Evolutionary conservation across 2,888 invertebrate species (phyloP).

Genomic region (Acrobasis repandana): DNA sequence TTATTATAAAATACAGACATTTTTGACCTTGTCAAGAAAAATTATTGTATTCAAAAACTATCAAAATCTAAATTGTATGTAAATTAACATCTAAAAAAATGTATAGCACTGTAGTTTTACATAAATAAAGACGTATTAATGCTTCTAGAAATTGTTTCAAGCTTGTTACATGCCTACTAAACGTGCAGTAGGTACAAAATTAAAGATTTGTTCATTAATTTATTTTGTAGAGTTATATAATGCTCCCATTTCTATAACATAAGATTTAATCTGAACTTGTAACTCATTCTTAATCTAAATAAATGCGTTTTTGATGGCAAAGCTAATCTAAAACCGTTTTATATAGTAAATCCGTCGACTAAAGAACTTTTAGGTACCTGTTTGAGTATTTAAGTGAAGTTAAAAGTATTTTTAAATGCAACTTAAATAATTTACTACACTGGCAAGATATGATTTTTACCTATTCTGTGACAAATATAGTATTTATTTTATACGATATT

Average conservation of each 20-base stretch:
- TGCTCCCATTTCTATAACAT: neutral
- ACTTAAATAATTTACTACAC: too few relatives aligned
- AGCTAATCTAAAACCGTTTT: slow-evolving; percentile 7
- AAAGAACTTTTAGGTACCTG: neutral
- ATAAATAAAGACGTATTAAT: too few relatives aligned
- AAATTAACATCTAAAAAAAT: slow-evolving; percentile 6
- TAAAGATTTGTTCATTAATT: neutral
- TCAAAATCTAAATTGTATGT: slow-evolving; percentile 8
- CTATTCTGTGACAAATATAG: too few relatives aligned
- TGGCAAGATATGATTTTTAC: too few relatives aligned
- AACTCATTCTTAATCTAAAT: slow-evolving; percentile 10
- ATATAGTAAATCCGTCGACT: neutral
- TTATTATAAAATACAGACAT: neutral
- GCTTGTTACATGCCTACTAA: too few relatives aligned
- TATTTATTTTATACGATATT: too few relatives aligned
- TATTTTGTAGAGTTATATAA: neutral
- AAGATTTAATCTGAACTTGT: slow-evolving; percentile 9
- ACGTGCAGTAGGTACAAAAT: too few relatives aligned
- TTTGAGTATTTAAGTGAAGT: slow-evolving; percentile 3
- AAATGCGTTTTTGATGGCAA: slow-evolving; percentile 13
- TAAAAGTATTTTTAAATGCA: neutral
- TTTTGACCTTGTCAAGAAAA: slow-evolving; percentile 4
- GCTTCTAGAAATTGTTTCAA: too few relatives aligned
- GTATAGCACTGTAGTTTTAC: neutral
- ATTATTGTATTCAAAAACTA: neutral